A percentile compares a stretch with the other conserved stretches of the same genome.
phyloP scores from a whole-genome alignment of 2,888 invertebrate genomes.

The Dryocosmus kuriphilus region DNA sequence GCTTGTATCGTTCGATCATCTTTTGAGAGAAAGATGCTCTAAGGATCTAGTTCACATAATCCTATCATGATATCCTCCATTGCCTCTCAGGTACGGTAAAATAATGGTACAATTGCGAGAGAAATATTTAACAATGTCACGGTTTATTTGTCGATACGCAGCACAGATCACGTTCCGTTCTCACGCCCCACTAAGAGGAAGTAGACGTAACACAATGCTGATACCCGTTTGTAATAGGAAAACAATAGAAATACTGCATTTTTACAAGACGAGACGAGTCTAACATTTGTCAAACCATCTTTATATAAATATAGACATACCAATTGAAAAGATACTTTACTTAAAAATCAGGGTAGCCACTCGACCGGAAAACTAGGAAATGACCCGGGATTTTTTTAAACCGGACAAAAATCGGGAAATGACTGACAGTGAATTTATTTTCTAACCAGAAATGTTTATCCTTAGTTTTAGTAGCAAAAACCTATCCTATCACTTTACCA shows the following conservation, averaged over 20 bases:
- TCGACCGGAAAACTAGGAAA: too few relatives aligned
- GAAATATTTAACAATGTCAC: conserved; percentile 40
- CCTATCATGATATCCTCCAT: conserved; percentile 26
- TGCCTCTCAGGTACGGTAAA: conserved; percentile 20
- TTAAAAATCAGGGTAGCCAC: too few relatives aligned
- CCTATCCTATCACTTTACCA: too few relatives aligned
- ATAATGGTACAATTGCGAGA: conserved; percentile 30
- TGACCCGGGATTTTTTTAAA: too few relatives aligned
- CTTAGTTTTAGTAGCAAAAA: too few relatives aligned
- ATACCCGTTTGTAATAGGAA: conserved; percentile 7
- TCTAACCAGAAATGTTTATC: too few relatives aligned
- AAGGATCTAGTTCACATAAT: conserved; percentile 25
- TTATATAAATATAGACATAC: not conserved
- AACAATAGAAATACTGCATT: conserved; percentile 8
- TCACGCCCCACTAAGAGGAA: conserved; percentile 34
- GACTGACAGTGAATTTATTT: too few relatives aligned
- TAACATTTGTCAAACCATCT: not conserved
- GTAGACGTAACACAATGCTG: conserved; percentile 10
- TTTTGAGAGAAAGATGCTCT: conserved; percentile 30
- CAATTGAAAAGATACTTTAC: not conserved
- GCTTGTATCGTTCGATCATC: conserved; percentile 36
- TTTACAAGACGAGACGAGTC: not conserved
- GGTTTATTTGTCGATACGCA: conserved; percentile 35
- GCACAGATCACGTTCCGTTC: conserved; percentile 32
- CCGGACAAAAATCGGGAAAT: too few relatives aligned